Percentiles rank a stretch among this genome's conserved stretches.
Evolutionary conservation across 2,797 vertebrate species (phyloP).

Genomic region (Tapera naevia): DNA sequence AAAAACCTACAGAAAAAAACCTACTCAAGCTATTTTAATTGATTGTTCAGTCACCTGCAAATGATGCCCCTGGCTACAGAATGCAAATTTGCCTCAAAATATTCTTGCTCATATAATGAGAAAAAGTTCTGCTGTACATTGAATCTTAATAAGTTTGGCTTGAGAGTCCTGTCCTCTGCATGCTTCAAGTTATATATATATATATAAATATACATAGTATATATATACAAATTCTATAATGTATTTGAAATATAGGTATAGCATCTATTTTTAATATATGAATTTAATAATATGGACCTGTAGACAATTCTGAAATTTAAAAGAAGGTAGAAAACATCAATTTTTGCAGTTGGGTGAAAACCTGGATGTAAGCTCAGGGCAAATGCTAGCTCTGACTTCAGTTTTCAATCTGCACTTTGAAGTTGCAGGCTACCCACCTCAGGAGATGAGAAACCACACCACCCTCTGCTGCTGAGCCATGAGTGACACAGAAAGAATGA

Average conservation of each 20-base stretch:
- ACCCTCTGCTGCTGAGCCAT: not conserved
- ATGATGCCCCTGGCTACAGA: slow-evolving; percentile 34
- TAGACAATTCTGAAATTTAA: not conserved
- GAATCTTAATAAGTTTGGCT: not conserved
- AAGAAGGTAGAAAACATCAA: not conserved
- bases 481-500: not conserved
- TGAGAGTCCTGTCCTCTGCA: not conserved
- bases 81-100: slow-evolving; percentile 8
- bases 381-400: not conserved
- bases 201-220: not conserved
- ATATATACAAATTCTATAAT: rapidly evolving
- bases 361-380: not conserved
- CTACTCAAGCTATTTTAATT: slow-evolving; percentile 7
- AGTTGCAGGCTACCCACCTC: not conserved
- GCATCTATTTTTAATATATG: not conserved
- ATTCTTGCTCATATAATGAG: not conserved
- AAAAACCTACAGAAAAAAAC: not conserved
- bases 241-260: not conserved
- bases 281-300: not conserved
- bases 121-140: not conserved
- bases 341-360: not conserved
- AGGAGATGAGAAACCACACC: not conserved
- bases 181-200: too few species aligned
- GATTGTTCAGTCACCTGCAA: slow-evolving; percentile 58
- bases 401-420: not conserved